phyloP scores from a whole-genome alignment of 2,113 vertebrate genomes.

The Leptosomus discolor region DNA sequence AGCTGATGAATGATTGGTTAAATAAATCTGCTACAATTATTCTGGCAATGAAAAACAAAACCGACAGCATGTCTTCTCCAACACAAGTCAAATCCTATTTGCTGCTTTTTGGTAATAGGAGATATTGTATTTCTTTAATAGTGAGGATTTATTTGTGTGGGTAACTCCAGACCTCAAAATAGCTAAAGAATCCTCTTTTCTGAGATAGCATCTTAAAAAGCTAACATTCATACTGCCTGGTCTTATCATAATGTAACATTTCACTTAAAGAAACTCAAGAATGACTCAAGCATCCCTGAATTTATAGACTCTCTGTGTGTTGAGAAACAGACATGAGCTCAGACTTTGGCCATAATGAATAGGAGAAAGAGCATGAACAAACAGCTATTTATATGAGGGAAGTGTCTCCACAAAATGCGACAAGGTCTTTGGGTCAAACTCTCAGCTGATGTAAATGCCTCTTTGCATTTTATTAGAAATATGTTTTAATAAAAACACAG shows the following conservation, averaged over 20 bases:
- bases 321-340: constrained; percentile 81
- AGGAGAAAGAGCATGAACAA: constrained; percentile 55
- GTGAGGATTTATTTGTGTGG: constrained; percentile 40
- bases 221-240: constrained; percentile 17
- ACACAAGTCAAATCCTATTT: constrained; percentile 50
- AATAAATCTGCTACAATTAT: constrained; percentile 53
- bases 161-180: constrained; percentile 37
- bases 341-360: constrained; percentile 71
- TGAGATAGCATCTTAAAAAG: constrained; percentile 59
- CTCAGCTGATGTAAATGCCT: constrained; percentile 59
- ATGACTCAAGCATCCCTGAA: constrained; percentile 56
- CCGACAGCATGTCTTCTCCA: constrained; percentile 18
- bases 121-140: constrained; percentile 38
- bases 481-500: constrained; percentile 10
- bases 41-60: constrained; percentile 57
- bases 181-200: background rate
- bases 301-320: constrained; percentile 72
- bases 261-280: constrained; percentile 67
- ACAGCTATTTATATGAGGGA: constrained; percentile 70
- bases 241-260: constrained; percentile 51
- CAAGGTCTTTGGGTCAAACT: constrained; percentile 59
- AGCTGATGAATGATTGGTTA: constrained; percentile 61
- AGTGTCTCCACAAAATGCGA: constrained; percentile 52
- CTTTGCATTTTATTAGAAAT: constrained; percentile 67
- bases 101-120: constrained; percentile 37